Base-by-base conservation (phyloP, 2,888 invertebrate genomes). In the Epinotia ramella region DNA sequence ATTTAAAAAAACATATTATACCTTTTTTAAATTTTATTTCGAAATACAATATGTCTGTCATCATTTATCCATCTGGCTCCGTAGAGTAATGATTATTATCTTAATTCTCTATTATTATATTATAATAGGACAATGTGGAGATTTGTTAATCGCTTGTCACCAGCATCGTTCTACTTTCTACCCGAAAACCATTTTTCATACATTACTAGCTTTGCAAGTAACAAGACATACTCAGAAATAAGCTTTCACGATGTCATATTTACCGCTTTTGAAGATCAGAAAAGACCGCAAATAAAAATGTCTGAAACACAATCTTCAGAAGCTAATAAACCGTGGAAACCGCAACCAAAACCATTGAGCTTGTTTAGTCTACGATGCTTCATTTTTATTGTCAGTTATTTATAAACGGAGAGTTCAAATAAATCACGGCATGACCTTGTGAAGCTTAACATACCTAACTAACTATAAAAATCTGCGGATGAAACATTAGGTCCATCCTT, bases 311-410 rank as follows among this genome's bases (percentile, higher is more conserved):
- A 68, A 46, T 44, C 16, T 44, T 46, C 40, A 57, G 24, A 68
- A 68, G 44, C 46, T 49, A 69, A 69, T 69, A 69, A 69, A 69
- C 69, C 28, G 13, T 69, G 53, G 20, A 46, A 74, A 74, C 71
- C 75, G 44, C 70, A 75, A 62, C 24, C 75, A 62, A 71, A 75
- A 74, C 24, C 69, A 69, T 68, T 16, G 53, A 59, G 60, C 60
- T n/a, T 75, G 71, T 75, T 75, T 75, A 75, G 75, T 75, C 75
- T 75, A 75, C 62, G 66, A 62, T 62, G 82, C 85, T 88, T 84
- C 84, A 85, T 85, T 86, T 69, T 88, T 85, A 85, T 82, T 81
- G 81, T 82, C 81, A 81, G 83, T 78, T 83, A 85, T 83, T 86
- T 88, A 87, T 86, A 87, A 86, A 84, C 79, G 78, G 80, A 81